Percentiles rank a stretch among this genome's conserved stretches.
phyloP scores from a whole-genome alignment of 1,140 invertebrate genomes.

The Drosophila persimilis region DNA sequence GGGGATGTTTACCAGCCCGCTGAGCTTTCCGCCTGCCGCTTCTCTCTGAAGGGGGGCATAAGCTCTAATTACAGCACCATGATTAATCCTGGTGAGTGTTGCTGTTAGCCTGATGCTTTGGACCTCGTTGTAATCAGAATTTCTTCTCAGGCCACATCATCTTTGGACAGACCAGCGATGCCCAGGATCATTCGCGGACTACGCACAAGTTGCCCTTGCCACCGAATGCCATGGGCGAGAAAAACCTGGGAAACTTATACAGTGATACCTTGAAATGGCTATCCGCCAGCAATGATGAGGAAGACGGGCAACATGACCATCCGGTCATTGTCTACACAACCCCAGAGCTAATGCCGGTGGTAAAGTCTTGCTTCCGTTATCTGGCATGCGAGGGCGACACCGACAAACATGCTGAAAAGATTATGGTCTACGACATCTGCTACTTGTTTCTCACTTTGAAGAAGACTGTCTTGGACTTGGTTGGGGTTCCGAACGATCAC shows the following conservation, averaged over 20 bases:
- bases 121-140: neutral
- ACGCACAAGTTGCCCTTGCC: conserved; percentile 71
- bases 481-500: conserved; percentile 20
- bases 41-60: conserved; percentile 59
- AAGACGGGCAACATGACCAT: conserved; percentile 8
- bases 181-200: conserved; percentile 38
- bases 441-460: conserved; percentile 68
- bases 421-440: conserved; percentile 61
- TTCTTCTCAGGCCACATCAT: conserved; percentile 35
- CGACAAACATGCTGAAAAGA: neutral
- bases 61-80: conserved; percentile 53
- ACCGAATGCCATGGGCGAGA: conserved; percentile 67
- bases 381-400: conserved; percentile 29
- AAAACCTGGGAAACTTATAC: conserved; percentile 57
- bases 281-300: conserved; percentile 3
- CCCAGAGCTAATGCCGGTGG: conserved; percentile 49
- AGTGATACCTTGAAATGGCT: conserved; percentile 52
- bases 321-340: conserved; percentile 55
- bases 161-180: conserved; percentile 61
- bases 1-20: conserved; percentile 66
- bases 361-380: conserved; percentile 60
- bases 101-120: too few relatives aligned
- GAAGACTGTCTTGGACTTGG: conserved; percentile 42
- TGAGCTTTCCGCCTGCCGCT: conserved; percentile 65
- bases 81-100: conserved; percentile 65